Conservation (phyloP, 2,888 invertebrate species). For the Pristionchus arcanus region DNA sequence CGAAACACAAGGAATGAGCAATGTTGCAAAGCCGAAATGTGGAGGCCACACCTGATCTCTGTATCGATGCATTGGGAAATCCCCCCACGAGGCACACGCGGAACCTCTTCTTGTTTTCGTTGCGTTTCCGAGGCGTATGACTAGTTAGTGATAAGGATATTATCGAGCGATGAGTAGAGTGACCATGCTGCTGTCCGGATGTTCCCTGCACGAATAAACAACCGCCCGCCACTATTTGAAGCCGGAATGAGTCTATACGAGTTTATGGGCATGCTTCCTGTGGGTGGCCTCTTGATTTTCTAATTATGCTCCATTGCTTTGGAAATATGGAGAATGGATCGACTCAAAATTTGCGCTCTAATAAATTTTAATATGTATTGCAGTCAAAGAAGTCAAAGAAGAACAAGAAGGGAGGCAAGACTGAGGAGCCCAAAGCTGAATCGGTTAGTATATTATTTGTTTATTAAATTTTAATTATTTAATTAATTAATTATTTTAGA, state of each 20-base stretch:
- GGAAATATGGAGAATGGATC: too few relatives aligned
- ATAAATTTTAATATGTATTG: neutral
- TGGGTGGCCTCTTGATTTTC: neutral
- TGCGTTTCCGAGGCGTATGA: conserved; percentile 18
- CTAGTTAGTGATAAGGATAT: conserved; percentile 42
- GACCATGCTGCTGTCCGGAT: neutral
- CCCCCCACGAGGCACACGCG: neutral
- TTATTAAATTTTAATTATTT: neutral
- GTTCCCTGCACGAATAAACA: neutral
- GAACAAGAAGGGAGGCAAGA: conserved; percentile 66
- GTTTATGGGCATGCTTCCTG: neutral
- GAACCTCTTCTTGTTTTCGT: neutral
- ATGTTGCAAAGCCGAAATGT: neutral
- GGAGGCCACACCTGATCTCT: neutral
- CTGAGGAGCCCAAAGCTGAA: conserved; percentile 56
- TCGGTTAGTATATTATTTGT: neutral
- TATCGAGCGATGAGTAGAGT: conserved; percentile 21
- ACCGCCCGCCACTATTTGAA: conserved; percentile 1
- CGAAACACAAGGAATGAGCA: too few relatives aligned
- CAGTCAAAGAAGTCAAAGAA: conserved; percentile 63
- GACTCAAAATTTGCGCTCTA: too few relatives aligned
- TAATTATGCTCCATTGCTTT: too few relatives aligned
- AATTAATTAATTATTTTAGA: conserved; percentile 7
- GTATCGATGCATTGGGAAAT: neutral
- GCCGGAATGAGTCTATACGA: conserved; percentile 42